Conservation (phyloP, 2,113 vertebrate species). For the Sylvia atricapilla region DNA sequence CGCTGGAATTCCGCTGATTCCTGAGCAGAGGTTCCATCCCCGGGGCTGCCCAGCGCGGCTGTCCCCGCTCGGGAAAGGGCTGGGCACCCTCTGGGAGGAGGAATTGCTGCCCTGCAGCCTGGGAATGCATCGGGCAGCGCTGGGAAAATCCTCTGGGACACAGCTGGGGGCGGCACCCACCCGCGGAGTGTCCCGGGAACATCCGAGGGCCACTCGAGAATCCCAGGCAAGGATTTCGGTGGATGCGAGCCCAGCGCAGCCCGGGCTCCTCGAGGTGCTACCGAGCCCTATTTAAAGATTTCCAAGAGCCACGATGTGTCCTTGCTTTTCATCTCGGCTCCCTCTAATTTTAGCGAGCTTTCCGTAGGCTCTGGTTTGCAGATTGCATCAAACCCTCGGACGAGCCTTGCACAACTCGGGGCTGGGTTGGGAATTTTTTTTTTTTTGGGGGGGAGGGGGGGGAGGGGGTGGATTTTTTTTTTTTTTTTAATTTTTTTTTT, state of each 20-base stretch:
- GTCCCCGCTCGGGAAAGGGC: too few relatives aligned
- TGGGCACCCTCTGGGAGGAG: background rate
- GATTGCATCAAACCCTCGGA: constrained; percentile 45
- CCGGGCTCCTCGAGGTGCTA: background rate
- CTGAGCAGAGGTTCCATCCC: background rate
- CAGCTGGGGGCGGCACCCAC: background rate
- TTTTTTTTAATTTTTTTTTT: background rate
- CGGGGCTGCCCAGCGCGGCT: too few relatives aligned
- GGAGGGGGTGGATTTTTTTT: background rate
- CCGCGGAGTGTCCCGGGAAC: background rate
- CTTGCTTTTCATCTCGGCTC: constrained; percentile 23
- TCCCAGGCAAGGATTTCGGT: background rate
- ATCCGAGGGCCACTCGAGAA: background rate
- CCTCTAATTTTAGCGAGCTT: constrained; percentile 57
- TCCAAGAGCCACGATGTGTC: constrained; percentile 23
- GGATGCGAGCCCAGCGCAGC: background rate
- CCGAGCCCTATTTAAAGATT: constrained; percentile 22
- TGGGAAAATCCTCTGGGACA: background rate
- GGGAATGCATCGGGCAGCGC: background rate
- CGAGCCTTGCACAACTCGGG: background rate
- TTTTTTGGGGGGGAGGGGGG: too few relatives aligned
- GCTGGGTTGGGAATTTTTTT: background rate
- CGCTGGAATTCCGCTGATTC: background rate
- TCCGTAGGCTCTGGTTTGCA: constrained; percentile 42
- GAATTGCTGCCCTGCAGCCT: background rate